These are phyloP conservation scores for Laterallus jamaicensis DNA, from an alignment of 2,113 vertebrate species.

Conservation along the genomic window DNA sequence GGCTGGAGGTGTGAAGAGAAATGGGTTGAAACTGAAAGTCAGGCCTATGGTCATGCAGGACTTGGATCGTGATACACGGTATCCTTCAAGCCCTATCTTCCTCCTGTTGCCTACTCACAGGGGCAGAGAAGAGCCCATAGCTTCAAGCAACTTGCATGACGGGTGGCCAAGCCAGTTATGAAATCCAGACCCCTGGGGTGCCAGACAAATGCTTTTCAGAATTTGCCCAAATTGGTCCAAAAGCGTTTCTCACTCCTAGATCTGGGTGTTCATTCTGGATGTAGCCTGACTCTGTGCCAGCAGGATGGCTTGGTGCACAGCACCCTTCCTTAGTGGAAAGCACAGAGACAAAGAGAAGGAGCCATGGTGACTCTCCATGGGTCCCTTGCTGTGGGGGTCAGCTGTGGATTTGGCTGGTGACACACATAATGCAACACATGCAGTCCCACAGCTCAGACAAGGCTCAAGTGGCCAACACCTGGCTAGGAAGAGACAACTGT, in stretches of 20 bases:
- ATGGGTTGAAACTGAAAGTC: background rate
- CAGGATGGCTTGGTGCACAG: background rate
- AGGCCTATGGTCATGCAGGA: background rate
- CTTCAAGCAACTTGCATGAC: background rate
- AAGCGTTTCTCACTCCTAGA: background rate
- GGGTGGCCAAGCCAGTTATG: background rate
- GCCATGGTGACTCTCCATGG: background rate
- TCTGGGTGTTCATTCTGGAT: background rate
- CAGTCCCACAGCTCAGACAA: background rate
- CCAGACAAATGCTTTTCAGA: background rate
- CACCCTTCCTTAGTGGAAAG: background rate
- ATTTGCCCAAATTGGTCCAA: background rate
- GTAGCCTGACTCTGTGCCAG: rapidly evolving
- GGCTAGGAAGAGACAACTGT: background rate
- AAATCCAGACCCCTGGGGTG: background rate
- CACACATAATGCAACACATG: background rate
- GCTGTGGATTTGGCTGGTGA: background rate
- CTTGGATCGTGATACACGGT: rapidly evolving
- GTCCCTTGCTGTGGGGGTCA: background rate
- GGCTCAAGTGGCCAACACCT: background rate
- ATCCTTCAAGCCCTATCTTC: background rate
- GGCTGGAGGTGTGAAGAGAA: background rate
- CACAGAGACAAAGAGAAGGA: background rate
- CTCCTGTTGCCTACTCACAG: background rate
- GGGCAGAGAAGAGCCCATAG: background rate